Evolutionary conservation across 37 sponge, comb jelly and placozoan genomes (phyloP), one percentile per base, ranked within the genome.

Genomic region (Hormiphora californensis): DNA sequence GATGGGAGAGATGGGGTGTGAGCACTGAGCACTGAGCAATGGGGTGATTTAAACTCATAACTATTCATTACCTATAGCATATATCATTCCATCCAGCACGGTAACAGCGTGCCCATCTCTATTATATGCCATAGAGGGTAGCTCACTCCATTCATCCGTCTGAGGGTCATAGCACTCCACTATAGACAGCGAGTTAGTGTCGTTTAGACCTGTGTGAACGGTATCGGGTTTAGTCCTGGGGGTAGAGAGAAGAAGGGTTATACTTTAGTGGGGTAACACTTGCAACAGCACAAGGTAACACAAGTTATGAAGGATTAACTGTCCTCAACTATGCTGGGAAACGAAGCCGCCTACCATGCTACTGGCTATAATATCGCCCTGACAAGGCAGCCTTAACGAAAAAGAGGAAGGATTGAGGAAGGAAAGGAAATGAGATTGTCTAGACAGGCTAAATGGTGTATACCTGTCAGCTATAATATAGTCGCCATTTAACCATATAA

Each of bases 141-240:
- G 35, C n/a, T 36, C 25, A 4, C 39, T 25, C 81, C 81, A 73
- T 28, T 73, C 81, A 28, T 73, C 81, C 9, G 81, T 73, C 43
- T 73, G 81, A 28, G 81, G 81, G 44, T 73, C 81, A 36, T 73
- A 73, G 38, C 81, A 73, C 44, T 73, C 81, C 25, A 73, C 81
- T 36, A 73, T 73, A 40, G 46, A 43, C 22, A 73, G 25, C 12
- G 81, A 73, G 25, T 73, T 73, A 28, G 35, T 73, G 81, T 73
- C 81, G 25, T 73, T 73, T 46, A 73, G 44, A 5, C 81, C 81
- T 73, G 67, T 8, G 51, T 46, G 8, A 46, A 8, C 12, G 8
- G 8, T 46, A 46, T 46, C 51, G 51, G 12, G 12, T 46, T 46
- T 17, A 12, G 8, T 46, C 8, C 12, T n/a, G n/a, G n/a, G n/a